Percentiles rank a stretch among this genome's conserved stretches.
phyloP scores from a whole-genome alignment of 2,113 vertebrate species.

The Megaleporinus macrocephalus region DNA sequence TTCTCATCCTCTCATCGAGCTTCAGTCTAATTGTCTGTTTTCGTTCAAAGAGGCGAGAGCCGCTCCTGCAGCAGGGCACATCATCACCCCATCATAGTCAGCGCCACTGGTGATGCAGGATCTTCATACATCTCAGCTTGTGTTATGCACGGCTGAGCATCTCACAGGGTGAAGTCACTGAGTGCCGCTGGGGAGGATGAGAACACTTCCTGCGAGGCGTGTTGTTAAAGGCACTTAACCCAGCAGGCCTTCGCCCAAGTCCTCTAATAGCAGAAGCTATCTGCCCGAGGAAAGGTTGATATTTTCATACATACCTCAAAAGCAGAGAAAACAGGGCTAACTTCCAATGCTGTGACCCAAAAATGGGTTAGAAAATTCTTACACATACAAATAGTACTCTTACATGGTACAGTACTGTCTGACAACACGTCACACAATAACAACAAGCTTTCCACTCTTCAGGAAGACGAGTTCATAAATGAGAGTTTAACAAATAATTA shows the following conservation, averaged over 20 bases:
- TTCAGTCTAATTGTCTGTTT: conserved; percentile 5
- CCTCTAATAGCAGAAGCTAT: conserved; percentile 25
- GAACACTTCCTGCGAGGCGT: conserved; percentile 11
- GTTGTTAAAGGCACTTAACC: conserved; percentile 40
- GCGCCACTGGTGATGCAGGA: background rate
- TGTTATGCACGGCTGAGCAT: background rate
- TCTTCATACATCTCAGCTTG: background rate
- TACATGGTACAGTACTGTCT: too few relatives aligned
- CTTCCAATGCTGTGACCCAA: too few relatives aligned
- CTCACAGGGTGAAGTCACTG: background rate
- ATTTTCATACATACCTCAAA: background rate
- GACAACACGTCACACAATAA: too few relatives aligned
- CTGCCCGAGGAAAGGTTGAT: conserved; percentile 5
- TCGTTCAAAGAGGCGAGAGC: conserved; percentile 12
- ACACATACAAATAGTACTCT: too few relatives aligned
- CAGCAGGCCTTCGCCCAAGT: conserved; percentile 24
- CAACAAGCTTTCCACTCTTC: too few relatives aligned
- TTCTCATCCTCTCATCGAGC: background rate
- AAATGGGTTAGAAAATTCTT: too few relatives aligned
- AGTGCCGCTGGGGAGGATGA: conserved; percentile 7
- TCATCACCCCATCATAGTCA: background rate
- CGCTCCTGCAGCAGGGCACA: conserved; percentile 6
- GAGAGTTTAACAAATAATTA: too few relatives aligned
- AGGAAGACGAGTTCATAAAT: too few relatives aligned
- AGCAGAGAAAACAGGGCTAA: background rate